Percentiles rank a stretch among this genome's conserved stretches.
Conservation (phyloP, 2,797 vertebrate species). For the Bryconaethiops microstoma region DNA sequence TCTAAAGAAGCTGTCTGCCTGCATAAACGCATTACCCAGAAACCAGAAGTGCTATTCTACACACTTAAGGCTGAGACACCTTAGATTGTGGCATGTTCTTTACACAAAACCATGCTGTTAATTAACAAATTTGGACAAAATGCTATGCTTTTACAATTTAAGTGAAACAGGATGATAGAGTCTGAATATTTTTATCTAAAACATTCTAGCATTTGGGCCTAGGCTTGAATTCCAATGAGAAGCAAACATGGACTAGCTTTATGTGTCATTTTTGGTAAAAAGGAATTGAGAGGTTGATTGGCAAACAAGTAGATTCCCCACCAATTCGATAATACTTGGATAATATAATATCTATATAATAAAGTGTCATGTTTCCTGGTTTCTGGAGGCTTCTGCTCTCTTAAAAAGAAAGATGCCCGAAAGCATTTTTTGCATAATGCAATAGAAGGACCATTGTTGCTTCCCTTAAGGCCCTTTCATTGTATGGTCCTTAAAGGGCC, state of each 20-base stretch:
- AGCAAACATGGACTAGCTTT: background rate
- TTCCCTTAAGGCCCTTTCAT: no score
- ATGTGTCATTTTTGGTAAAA: background rate
- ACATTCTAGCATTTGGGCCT: background rate
- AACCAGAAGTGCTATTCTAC: background rate
- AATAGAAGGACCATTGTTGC: no score
- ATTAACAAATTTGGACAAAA: background rate
- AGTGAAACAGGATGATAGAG: no score
- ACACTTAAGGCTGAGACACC: background rate
- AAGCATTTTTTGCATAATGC: no score
- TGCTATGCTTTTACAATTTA: background rate
- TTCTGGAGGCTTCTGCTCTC: no score
- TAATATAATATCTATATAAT: no score
- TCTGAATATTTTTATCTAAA: no score
- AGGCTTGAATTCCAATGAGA: background rate
- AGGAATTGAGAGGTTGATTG: background rate
- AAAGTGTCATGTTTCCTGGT: no score
- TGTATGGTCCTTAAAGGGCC: no score
- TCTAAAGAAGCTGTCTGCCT: background rate
- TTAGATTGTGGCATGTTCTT: background rate
- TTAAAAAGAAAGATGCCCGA: no score
- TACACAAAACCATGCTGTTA: background rate
- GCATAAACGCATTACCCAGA: background rate
- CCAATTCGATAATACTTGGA: no score
- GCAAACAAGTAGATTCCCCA: no score